Evolutionary conservation across 1,140 invertebrate species (phyloP), one percentile per base, ranked within the genome.

Genomic region (Plodia interpunctella): DNA sequence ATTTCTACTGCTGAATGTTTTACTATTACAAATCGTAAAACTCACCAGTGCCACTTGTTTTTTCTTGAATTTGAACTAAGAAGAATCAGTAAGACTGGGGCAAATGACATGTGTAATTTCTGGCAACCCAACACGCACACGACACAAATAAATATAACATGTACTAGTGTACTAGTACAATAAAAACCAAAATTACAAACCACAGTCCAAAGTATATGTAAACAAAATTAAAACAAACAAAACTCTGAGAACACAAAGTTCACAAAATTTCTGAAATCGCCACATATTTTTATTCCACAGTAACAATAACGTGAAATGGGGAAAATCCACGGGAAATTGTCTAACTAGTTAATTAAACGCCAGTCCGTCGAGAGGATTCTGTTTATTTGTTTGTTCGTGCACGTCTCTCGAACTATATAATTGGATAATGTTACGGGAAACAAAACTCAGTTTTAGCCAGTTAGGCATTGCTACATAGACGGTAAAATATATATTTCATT

Each of bases 321-420:
- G 38, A 17, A 15, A 44, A 44, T 44, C 38, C 38, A n/a, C 2
- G 28, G 51, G 21, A 53, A 53, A 53, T 25, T 13, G 51, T 53
- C 51, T 53, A 66, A 62, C 68, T 53, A 62, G 63, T 78, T 78
- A 78, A 78, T 78, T 78, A 78, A 78, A 78, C 59, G 73, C 72
- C 73, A 72, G 67, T 65, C 69, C 59, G 55, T 55, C 59, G 54
- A 55, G 38, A 58, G 56, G 55, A 55, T 60, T 44, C 51, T 53
- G 21, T 68, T 64, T 63, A 57, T 72, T 69, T 59, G 38, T 44
- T 44, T 25, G 20, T 25, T 25, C 51, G 51, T 25, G 21, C 51
- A 53, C 51, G 51, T 53, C 51, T 53, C 51, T 11, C 67, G 66
- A 66, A 74, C 71, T 71, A 76, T 76, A 76, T 70, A 76, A 78